phyloP scores from a whole-genome alignment of 2,888 invertebrate species.

The Nomada goodeniana region DNA sequence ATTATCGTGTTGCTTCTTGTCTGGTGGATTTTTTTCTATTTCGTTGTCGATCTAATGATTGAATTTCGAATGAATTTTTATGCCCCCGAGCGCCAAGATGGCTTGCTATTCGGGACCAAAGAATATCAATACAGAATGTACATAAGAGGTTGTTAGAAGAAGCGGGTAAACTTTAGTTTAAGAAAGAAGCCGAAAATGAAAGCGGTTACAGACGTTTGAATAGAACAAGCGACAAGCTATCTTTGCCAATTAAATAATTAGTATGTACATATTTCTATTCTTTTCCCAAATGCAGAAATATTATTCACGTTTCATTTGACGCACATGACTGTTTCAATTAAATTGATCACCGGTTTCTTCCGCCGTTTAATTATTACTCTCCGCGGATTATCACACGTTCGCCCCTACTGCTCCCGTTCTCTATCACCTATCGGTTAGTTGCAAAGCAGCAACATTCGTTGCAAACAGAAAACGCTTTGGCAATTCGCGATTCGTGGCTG shows the following conservation, averaged over 20 bases:
- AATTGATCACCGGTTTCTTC: neutral
- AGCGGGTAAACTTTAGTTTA: neutral
- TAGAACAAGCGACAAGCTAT: neutral
- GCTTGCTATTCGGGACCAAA: too few relatives aligned
- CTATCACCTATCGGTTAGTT: neutral
- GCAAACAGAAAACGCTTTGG: constrained; percentile 52
- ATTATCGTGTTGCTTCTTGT: neutral
- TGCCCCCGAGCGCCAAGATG: neutral
- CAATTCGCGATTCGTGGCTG: constrained; percentile 53
- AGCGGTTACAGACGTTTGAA: neutral
- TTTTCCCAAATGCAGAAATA: neutral
- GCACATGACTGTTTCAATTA: neutral
- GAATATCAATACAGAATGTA: neutral
- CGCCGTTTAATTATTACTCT: constrained; percentile 12
- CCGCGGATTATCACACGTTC: neutral
- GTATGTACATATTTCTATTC: neutral
- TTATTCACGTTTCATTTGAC: neutral
- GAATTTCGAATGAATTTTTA: neutral
- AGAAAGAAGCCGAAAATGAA: neutral
- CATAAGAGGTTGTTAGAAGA: neutral
- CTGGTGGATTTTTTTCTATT: neutral
- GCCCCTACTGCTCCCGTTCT: neutral
- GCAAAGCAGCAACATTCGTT: constrained; percentile 7
- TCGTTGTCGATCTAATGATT: neutral
- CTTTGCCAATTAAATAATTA: neutral